Evolutionary conservation across 2,888 invertebrate genomes (phyloP).

Genomic region (Pyralis farinalis): DNA sequence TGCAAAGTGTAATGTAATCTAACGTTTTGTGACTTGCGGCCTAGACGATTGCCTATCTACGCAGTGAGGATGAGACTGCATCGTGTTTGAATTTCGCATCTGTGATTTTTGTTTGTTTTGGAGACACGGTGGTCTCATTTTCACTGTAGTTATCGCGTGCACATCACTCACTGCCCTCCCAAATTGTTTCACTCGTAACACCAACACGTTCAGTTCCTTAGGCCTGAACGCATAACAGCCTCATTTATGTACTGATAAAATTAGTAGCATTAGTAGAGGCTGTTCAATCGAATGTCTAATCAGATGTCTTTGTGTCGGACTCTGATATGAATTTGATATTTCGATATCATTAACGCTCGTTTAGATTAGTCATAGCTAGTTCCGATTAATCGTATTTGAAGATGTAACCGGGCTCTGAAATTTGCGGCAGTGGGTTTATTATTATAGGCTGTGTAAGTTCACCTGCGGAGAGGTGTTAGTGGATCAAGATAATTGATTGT

Average conservation of each 20-base stretch:
- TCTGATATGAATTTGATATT: constrained; percentile 18
- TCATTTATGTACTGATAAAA: constrained; percentile 26
- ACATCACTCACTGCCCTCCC: constrained; percentile 45
- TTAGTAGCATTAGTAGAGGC: constrained; percentile 25
- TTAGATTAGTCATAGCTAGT: constrained; percentile 46
- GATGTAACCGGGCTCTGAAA: constrained; percentile 45
- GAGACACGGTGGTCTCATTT: constrained; percentile 14
- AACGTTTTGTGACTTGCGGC: constrained; percentile 10
- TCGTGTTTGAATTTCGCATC: not conserved
- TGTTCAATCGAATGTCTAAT: constrained; percentile 10
- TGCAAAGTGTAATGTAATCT: not conserved
- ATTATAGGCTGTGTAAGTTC: constrained; percentile 72
- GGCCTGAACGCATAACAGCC: constrained; percentile 13
- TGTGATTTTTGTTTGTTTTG: not conserved
- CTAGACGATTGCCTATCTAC: constrained; percentile 17
- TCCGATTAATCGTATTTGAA: constrained; percentile 28
- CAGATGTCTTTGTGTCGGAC: constrained; percentile 7
- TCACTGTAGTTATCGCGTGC: constrained; percentile 25
- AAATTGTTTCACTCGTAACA: constrained; percentile 33
- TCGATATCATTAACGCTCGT: constrained; percentile 13
- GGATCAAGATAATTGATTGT: constrained; percentile 26
- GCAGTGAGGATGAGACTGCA: not conserved
- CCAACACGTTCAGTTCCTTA: constrained; percentile 21
- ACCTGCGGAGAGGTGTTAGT: constrained; percentile 53
- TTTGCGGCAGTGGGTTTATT: constrained; percentile 64